Percentiles rank a stretch among this genome's conserved stretches.
Evolutionary conservation across 2,797 vertebrate species (phyloP).

Genomic region (Gymnoscopelus microlampas): DNA sequence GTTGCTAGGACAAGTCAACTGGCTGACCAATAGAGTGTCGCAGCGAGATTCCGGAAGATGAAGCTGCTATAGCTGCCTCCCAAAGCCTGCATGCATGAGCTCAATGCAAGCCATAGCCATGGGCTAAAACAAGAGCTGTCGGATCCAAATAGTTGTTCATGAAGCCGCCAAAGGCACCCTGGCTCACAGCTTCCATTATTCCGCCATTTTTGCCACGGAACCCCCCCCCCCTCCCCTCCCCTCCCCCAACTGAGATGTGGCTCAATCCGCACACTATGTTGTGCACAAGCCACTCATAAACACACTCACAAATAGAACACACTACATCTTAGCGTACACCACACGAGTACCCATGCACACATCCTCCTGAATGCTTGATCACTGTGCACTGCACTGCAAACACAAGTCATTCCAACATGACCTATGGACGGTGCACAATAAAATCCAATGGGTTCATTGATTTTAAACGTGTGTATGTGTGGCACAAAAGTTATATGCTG

Average conservation of each 20-base stretch:
- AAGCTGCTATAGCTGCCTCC: slow-evolving; percentile 16
- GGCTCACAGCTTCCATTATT: slow-evolving; percentile 31
- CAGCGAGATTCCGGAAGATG: slow-evolving; percentile 1
- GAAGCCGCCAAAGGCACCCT: slow-evolving; percentile 38
- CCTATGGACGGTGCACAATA: too few species aligned
- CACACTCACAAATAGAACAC: neutral
- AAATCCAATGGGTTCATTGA: too few species aligned
- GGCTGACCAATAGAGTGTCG: neutral
- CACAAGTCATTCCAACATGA: too few species aligned
- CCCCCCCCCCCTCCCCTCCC: slow-evolving; percentile 50
- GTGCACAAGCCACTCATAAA: slow-evolving; percentile 55
- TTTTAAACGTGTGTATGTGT: neutral
- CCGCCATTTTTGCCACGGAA: slow-evolving; percentile 25
- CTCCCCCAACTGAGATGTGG: slow-evolving; percentile 37
- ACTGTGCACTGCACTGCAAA: too few species aligned
- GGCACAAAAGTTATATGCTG: too few species aligned
- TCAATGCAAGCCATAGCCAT: slow-evolving; percentile 36
- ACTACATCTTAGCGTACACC: too few species aligned
- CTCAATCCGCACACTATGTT: slow-evolving; percentile 56
- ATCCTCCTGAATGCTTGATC: too few species aligned
- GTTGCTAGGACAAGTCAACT: neutral
- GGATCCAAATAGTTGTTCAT: slow-evolving; percentile 53
- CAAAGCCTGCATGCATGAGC: slow-evolving; percentile 1
- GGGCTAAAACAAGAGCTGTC: slow-evolving; percentile 50
- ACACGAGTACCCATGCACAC: too few species aligned